Evolutionary conservation across 2,888 invertebrate genomes (phyloP).

Genomic region (Pollenia amentaria): DNA sequence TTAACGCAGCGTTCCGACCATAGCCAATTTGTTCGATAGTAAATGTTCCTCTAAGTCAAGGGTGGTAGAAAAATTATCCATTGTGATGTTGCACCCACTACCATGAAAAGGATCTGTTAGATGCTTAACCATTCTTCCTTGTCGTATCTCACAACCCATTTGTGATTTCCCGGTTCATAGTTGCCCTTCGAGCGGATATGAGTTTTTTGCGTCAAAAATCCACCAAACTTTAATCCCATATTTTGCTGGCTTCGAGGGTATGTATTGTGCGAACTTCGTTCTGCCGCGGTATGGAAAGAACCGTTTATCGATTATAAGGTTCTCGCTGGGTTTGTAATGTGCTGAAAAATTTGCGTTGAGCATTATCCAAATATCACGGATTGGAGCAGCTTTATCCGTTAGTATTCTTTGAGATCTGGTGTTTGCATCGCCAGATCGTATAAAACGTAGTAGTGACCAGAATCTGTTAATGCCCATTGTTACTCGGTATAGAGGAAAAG

Average conservation of each 20-base stretch:
- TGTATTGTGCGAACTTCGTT: not conserved
- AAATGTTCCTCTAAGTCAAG: not conserved
- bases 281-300: not conserved
- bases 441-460: too few species aligned
- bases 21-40: not conserved
- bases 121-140: not conserved
- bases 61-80: not conserved
- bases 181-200: not conserved
- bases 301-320: not conserved
- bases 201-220: not conserved
- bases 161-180: not conserved
- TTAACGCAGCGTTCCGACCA: too few species aligned
- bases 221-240: not conserved
- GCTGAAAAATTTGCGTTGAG: too few species aligned
- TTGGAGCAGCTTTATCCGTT: too few species aligned
- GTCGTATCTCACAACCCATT: not conserved
- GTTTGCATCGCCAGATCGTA: too few species aligned
- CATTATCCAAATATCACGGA: too few species aligned
- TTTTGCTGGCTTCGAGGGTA: not conserved
- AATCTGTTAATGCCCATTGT: too few species aligned
- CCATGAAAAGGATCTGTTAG: not conserved
- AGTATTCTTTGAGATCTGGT: too few species aligned
- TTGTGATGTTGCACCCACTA: not conserved
- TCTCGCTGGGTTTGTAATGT: too few species aligned
- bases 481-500: too few species aligned